Evolutionary conservation across 1,140 invertebrate genomes (phyloP).

Genomic region (Sinonovacula constricta): DNA sequence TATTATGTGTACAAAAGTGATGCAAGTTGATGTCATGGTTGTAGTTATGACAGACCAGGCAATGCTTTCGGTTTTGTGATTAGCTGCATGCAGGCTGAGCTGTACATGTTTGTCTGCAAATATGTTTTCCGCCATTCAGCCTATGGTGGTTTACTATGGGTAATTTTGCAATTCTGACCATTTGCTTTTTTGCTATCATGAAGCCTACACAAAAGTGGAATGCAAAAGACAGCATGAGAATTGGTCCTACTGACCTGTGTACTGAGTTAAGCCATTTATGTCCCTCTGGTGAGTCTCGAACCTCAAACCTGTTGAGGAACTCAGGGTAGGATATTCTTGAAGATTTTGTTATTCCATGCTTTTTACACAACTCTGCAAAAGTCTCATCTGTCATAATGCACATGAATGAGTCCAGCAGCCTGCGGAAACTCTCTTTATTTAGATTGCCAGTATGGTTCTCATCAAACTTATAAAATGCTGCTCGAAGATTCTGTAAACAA

Average conservation of each 20-base stretch:
- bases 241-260: slow-evolving; percentile 73
- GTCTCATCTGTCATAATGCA: slow-evolving; percentile 70
- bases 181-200: no score
- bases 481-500: slow-evolving; percentile 68
- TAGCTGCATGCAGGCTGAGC: no score
- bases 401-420: slow-evolving; percentile 75
- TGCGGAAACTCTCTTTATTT: slow-evolving; percentile 70
- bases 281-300: slow-evolving; percentile 72
- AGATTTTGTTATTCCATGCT: slow-evolving; percentile 65
- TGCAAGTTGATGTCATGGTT: no score
- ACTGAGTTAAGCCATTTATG: slow-evolving; percentile 75
- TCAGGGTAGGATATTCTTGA: slow-evolving; percentile 68
- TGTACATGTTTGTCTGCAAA: no score
- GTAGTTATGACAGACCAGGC: no score
- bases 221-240: no score
- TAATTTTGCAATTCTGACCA: no score
- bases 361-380: slow-evolving; percentile 73
- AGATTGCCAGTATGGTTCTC: slow-evolving; percentile 72
- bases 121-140: no score
- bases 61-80: no score
- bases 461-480: slow-evolving; percentile 77
- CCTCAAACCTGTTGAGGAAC: slow-evolving; percentile 72
- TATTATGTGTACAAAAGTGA: no score
- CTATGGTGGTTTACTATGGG: no score
- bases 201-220: no score